Evolutionary conservation across 2,797 vertebrate species (phyloP), one percentile per base, ranked within the genome.

Genomic region (Miichthys miiuy): DNA sequence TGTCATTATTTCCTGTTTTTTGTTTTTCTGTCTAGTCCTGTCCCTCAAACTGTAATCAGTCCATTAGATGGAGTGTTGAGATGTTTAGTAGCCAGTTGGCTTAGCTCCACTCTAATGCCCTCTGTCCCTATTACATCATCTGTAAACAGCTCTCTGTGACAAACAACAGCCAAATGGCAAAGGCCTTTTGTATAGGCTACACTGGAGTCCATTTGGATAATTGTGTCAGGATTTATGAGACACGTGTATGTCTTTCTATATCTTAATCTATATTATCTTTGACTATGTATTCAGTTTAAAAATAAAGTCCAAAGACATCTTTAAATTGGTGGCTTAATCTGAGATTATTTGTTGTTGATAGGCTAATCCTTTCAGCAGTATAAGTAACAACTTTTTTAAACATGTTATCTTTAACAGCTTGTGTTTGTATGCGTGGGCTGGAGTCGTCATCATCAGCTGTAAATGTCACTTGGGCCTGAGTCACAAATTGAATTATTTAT

Each of bases 121-220:
- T 81, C 77, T 88, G 87, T 88, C 78, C 72, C 76, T 78, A 84
- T 92, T 86, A 81, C 82, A 81, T 88, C 85, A 91, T 90, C 80
- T 77, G 81, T 72, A 87, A 91, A 87, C 79, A 77, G 57, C 82
- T 65, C 75, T 27, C 73, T 54, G 65, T 51, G 51, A 68, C 72
- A 68, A 77, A 79, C 83, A 83, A 64, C 68, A 74, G 79, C 63
- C 68, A 77, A 79, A 79, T 64, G 64, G 48, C 10, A 3, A 62
- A 50, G 55, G 60, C 77, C 73, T 87, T 87, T 69, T 87, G 71
- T 83, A 2, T 20, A 21, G 64, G 52, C 77, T 75, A 13, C 27
- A 42, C 52, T 44, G 21, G 52, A 77, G 50, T 82, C 83, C 68
- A 75, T 91, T 88, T 86, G 50, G 77, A 68, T 90, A 84, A 88